These are phyloP conservation scores for Aldrovandia affinis DNA, from an alignment of 2,797 vertebrate species.

Conservation along the genomic window DNA sequence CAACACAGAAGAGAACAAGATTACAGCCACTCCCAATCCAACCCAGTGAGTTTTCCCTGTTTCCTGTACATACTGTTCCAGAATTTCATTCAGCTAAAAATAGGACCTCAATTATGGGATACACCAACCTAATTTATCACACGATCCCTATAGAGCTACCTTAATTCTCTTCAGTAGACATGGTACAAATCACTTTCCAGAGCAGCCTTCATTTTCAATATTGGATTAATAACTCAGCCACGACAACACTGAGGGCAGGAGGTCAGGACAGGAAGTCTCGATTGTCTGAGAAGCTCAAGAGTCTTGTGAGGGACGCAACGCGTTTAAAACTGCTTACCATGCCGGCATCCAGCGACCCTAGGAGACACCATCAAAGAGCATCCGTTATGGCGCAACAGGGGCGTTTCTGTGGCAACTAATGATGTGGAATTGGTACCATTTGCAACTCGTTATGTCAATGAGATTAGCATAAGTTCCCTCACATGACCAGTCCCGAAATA, in stretches of 20 bases:
- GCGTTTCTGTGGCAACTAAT: slow-evolving; percentile 9
- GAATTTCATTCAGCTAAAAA: slow-evolving; percentile 42
- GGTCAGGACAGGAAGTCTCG: background rate
- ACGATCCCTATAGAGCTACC: background rate
- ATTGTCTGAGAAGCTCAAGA: background rate
- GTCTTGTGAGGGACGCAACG: background rate
- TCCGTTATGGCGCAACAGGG: background rate
- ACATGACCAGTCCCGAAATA: slow-evolving; percentile 38
- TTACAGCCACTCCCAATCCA: background rate
- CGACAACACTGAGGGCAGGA: background rate
- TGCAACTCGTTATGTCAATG: slow-evolving; percentile 40
- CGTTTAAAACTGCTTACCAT: background rate
- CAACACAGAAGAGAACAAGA: background rate
- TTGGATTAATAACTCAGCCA: background rate
- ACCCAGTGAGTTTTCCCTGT: background rate
- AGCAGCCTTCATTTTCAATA: background rate
- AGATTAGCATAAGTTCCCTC: slow-evolving; percentile 43
- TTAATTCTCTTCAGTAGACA: background rate
- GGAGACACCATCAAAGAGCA: background rate
- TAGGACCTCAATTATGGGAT: slow-evolving; percentile 60
- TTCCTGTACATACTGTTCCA: too few relatives aligned
- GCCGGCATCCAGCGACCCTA: background rate
- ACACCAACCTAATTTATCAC: background rate
- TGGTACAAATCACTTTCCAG: background rate
- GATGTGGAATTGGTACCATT: slow-evolving; percentile 36